Evolutionary conservation across 2,113 vertebrate genomes (phyloP), one percentile per base, ranked within the genome.

Genomic region (Nycticorax nycticorax): DNA sequence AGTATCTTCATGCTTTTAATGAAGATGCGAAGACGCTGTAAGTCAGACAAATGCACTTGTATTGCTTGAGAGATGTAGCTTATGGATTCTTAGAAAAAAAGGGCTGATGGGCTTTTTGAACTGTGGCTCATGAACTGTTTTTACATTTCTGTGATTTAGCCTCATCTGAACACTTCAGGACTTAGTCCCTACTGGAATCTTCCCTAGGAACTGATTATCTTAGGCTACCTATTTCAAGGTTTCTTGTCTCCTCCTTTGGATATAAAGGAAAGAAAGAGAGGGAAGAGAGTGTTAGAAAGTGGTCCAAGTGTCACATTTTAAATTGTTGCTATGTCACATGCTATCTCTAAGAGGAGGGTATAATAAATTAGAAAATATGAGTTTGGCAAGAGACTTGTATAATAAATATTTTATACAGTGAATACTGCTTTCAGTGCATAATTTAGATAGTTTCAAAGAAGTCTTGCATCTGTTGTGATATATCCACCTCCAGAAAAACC

Each of bases 381-480:
- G 9, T 57, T 96, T 95, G 89, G 89, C 94, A 96, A 89, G 87
- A 91, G 75, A 15, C 18, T 60, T 82, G 48, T 85, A 82, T 68
- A 95, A 97, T 93, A 94, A 96, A 96, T 94, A 72, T 89, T 94
- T 95, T 84, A 92, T 75, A 72, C 13, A 75, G 76, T 48, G 87
- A 71, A 52, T 47, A 68, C 60, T 60, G 39, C 62, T 87, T 97
- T 89, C 69, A 72, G 57, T 93, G 89, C 93, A 96, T 95, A 93
- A 92, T 89, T 96, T 92, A 94, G 43, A 75, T 41, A 95, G 84
- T 92, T 95, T 84, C 72, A 85, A 94, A 96, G 77, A 82, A 96
- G 73, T 52, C 93, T 85, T 87, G 62, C 79, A 96, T 93, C 92
- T 96, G 93, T 75, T 94, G 87, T 92, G 93, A 63, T 92, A 96